Evolutionary conservation across 1,140 invertebrate species (phyloP).

Genomic region (Drosophila parvula): DNA sequence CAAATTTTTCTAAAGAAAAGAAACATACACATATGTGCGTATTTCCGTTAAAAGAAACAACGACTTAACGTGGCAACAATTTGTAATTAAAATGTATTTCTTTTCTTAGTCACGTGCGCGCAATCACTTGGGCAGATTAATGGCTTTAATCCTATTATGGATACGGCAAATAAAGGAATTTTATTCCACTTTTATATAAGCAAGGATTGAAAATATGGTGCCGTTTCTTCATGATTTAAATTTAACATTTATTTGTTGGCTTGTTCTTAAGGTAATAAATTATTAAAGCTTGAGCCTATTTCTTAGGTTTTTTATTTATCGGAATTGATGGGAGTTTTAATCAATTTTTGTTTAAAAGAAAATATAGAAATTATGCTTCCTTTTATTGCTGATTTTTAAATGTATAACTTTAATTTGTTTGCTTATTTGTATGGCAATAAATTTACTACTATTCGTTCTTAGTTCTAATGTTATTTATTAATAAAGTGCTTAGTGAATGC

Average conservation of each 20-base stretch:
- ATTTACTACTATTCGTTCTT: no score
- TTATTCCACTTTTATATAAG: background rate
- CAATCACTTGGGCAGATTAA: slow-evolving; percentile 5
- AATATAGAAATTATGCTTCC: no score
- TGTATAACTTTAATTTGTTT: no score
- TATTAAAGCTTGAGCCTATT: background rate
- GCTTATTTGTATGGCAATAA: no score
- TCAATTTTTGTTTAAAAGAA: background rate
- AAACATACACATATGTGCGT: slow-evolving; percentile 3
- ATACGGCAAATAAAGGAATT: background rate
- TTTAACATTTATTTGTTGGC: background rate
- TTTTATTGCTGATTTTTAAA: no score
- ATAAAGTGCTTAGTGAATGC: no score
- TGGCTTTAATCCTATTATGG: background rate
- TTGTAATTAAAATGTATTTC: slow-evolving; percentile 10
- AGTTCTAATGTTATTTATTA: no score
- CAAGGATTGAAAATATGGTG: background rate
- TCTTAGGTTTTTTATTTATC: background rate
- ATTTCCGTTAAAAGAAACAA: background rate
- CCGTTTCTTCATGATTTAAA: background rate
- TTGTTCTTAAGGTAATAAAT: background rate
- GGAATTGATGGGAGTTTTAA: background rate
- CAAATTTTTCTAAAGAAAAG: background rate
- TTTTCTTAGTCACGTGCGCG: background rate
- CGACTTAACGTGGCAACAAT: background rate